Evolutionary conservation across 1,140 invertebrate species (phyloP).

Genomic region (Vanessa tameamea): DNA sequence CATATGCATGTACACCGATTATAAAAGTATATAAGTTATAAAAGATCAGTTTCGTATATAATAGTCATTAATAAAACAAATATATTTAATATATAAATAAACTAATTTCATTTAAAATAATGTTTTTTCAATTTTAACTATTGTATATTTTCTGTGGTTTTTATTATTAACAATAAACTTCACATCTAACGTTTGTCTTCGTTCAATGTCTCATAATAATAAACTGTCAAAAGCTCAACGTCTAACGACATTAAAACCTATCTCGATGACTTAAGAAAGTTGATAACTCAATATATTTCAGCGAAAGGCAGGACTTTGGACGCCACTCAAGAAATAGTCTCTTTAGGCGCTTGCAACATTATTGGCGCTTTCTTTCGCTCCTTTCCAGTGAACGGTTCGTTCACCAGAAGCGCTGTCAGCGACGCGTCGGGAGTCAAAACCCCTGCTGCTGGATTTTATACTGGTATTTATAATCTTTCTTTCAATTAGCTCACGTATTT

Average conservation of each 20-base stretch:
- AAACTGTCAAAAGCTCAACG: constrained; percentile 11
- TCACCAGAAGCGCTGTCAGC: constrained; percentile 95
- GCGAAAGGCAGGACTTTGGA: constrained; percentile 89
- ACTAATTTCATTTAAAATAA: too few species aligned
- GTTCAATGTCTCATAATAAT: constrained; percentile 5
- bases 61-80: too few species aligned
- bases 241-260: constrained; percentile 31
- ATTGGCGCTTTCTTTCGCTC: constrained; percentile 92
- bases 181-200: neutral
- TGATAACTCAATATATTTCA: constrained; percentile 68
- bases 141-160: neutral
- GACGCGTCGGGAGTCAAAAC: constrained; percentile 95
- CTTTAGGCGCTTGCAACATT: constrained; percentile 91
- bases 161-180: neutral
- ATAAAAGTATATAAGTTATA: too few species aligned
- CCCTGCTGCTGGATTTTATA: constrained; percentile 90
- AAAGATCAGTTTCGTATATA: too few species aligned
- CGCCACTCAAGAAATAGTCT: constrained; percentile 92
- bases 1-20: too few species aligned
- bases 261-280: constrained; percentile 43
- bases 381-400: constrained; percentile 94
- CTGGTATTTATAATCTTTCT: constrained; percentile 72
- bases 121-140: neutral
- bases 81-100: too few species aligned
- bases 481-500: neutral